Conservation (phyloP, 2,113 vertebrate genomes). For the Proterorhinus semilunaris region DNA sequence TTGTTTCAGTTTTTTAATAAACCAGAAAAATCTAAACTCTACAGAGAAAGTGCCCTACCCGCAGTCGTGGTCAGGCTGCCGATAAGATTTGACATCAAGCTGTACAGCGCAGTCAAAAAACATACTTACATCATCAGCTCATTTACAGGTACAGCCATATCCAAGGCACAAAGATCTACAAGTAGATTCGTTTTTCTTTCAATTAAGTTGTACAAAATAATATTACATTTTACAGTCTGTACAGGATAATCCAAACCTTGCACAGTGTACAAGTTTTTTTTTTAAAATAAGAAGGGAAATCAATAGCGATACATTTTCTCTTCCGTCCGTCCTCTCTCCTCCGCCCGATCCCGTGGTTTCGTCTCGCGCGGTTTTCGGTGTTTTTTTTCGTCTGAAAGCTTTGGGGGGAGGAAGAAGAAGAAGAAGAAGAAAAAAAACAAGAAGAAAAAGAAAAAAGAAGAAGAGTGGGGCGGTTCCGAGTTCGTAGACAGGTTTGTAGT, state of each 20-base stretch:
- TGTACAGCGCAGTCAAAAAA: constrained; percentile 92
- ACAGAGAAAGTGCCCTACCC: constrained; percentile 84
- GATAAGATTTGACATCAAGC: constrained; percentile 89
- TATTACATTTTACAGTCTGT: constrained; percentile 96
- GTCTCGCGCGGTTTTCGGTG: too few relatives aligned
- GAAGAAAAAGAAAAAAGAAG: constrained; percentile 10
- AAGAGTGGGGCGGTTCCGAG: constrained; percentile 74
- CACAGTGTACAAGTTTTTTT: constrained; percentile 91
- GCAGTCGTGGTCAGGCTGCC: constrained; percentile 82
- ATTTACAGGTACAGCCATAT: constrained; percentile 94
- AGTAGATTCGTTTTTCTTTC: constrained; percentile 92
- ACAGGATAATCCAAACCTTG: constrained; percentile 91
- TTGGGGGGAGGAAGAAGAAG: too few relatives aligned
- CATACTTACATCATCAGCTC: constrained; percentile 94
- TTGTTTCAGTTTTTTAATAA: constrained; percentile 80
- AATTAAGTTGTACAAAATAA: constrained; percentile 99
- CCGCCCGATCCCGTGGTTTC: too few relatives aligned
- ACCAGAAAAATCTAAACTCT: constrained; percentile 89
- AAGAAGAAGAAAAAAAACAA: too few relatives aligned
- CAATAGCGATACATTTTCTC: constrained; percentile 42
- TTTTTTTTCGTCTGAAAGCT: constrained; percentile 64
- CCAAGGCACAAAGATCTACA: constrained; percentile 99
- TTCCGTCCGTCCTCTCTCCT: constrained; percentile 31
- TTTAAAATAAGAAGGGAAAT: constrained; percentile 20
- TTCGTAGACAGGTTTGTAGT: constrained; percentile 57